These are phyloP conservation scores for Hyalella azteca DNA, from an alignment of 2,888 invertebrate species.

Conservation along the genomic window DNA sequence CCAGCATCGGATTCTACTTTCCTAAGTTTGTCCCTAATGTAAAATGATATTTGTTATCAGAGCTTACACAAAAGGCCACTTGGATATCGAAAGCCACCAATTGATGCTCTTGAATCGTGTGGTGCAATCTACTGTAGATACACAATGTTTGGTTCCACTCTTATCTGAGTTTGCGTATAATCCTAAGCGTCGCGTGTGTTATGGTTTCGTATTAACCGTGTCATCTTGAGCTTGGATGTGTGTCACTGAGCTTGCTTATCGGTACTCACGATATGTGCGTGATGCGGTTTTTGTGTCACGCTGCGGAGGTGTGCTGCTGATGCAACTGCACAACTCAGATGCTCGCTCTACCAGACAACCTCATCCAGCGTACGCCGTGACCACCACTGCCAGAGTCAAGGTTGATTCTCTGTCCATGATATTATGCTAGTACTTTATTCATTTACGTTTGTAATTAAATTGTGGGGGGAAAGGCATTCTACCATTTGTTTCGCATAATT, in stretches of 20 bases:
- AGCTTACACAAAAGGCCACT: too few species aligned
- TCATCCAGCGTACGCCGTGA: not conserved
- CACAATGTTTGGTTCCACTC: not conserved
- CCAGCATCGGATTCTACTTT: too few species aligned
- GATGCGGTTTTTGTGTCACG: not conserved
- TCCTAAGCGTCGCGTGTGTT: not conserved
- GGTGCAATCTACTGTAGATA: not conserved
- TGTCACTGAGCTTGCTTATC: not conserved
- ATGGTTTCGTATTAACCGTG: not conserved
- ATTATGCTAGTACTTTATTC: not conserved
- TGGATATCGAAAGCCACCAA: too few species aligned
- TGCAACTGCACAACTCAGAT: not conserved
- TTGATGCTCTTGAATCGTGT: too few species aligned
- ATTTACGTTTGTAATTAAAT: too few species aligned
- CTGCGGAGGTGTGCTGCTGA: not conserved
- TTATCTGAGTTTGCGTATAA: not conserved
- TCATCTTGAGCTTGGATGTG: not conserved
- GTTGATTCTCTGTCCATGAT: not conserved
- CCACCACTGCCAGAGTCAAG: constrained; percentile 9
- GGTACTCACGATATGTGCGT: not conserved
- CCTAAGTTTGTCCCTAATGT: too few species aligned
- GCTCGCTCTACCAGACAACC: not conserved
- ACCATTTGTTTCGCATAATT: too few species aligned
- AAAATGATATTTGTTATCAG: too few species aligned
- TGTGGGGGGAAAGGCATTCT: too few species aligned